phyloP scores from a whole-genome alignment of 2,888 invertebrate species.

The Embidobia sp. region DNA sequence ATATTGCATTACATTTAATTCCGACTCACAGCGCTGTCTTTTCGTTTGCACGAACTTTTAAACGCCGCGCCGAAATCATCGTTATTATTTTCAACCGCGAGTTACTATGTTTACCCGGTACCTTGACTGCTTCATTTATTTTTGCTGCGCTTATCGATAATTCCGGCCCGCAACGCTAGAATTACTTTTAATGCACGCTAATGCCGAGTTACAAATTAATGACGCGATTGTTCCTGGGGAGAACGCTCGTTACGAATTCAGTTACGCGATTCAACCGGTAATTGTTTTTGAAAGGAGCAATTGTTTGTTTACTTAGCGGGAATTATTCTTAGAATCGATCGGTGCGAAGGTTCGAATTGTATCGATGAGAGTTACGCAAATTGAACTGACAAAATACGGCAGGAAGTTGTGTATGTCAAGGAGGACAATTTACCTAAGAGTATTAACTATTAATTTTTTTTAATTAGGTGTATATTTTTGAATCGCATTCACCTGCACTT shows the following conservation, averaged over 20 bases:
- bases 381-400: too few relatives aligned
- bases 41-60: slow-evolving; percentile 45
- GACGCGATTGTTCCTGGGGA: background rate
- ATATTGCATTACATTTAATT: slow-evolving; percentile 56
- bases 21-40: slow-evolving; percentile 23
- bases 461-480: too few relatives aligned
- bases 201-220: slow-evolving; percentile 21
- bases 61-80: slow-evolving; percentile 46
- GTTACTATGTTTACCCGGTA: slow-evolving; percentile 40
- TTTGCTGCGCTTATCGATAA: slow-evolving; percentile 16
- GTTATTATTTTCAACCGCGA: slow-evolving; percentile 38
- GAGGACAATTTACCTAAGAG: too few relatives aligned
- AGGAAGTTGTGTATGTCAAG: too few relatives aligned
- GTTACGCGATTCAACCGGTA: background rate
- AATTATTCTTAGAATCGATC: too few relatives aligned
- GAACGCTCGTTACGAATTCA: background rate
- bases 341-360: too few relatives aligned
- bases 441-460: too few relatives aligned
- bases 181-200: slow-evolving; percentile 21
- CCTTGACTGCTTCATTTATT: slow-evolving; percentile 37
- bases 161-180: background rate
- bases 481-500: too few relatives aligned
- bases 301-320: too few relatives aligned
- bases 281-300: too few relatives aligned
- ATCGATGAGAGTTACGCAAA: too few relatives aligned